Conservation (phyloP, 2,113 vertebrate species). For the Onychostruthus taczanowskii region DNA sequence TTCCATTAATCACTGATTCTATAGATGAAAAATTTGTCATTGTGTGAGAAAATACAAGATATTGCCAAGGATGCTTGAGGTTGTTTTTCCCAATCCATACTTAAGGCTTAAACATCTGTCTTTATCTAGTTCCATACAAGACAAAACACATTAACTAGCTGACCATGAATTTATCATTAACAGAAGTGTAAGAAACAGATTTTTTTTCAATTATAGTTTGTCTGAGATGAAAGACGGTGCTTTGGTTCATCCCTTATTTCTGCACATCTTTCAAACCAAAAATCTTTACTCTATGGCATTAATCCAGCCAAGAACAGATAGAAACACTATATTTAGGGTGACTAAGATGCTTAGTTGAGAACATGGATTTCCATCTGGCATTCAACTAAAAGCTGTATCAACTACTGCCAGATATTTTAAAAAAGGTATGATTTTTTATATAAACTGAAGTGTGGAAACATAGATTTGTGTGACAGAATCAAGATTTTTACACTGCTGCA, state of each 20-base stretch:
- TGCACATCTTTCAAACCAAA: not conserved
- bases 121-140: not conserved
- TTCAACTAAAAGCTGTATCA: conserved; percentile 25
- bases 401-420: conserved; percentile 32
- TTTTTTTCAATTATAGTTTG: not conserved
- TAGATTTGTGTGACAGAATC: not conserved
- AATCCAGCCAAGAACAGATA: conserved; percentile 52
- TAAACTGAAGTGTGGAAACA: conserved; percentile 38
- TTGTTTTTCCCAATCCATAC: not conserved
- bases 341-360: conserved; percentile 54
- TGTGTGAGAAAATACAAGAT: not conserved
- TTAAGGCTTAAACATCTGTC: not conserved
- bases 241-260: not conserved
- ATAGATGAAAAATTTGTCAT: not conserved
- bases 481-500: not conserved
- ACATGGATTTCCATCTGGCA: conserved; percentile 53
- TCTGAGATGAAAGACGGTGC: not conserved
- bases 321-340: conserved; percentile 56
- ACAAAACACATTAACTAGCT: not conserved
- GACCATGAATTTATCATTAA: not conserved
- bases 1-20: not conserved
- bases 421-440: conserved; percentile 11
- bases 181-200: not conserved
- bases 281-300: conserved; percentile 33
- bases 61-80: not conserved